Evolutionary conservation across 1,140 invertebrate genomes (phyloP).

Genomic region (Papilio glaucus): DNA sequence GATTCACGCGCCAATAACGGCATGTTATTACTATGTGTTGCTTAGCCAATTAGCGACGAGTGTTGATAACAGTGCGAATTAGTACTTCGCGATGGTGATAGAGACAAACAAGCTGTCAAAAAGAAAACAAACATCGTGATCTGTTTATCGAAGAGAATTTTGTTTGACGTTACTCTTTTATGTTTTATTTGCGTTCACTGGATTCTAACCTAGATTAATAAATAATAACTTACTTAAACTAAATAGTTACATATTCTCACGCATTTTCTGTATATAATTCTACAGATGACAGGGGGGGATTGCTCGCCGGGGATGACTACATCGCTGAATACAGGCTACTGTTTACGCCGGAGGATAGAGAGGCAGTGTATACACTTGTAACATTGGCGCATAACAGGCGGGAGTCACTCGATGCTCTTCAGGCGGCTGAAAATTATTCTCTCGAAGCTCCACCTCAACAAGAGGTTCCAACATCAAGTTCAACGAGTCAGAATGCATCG

Average conservation of each 20-base stretch:
- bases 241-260: neutral
- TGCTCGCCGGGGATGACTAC: neutral
- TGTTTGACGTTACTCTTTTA: too few relatives aligned
- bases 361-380: neutral
- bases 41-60: too few relatives aligned
- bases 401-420: neutral
- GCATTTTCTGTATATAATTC: constrained; percentile 1
- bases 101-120: too few relatives aligned
- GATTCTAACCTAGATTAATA: too few relatives aligned
- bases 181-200: too few relatives aligned
- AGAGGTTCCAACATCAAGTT: neutral
- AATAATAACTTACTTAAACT: too few relatives aligned
- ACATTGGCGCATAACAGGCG: neutral
- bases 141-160: too few relatives aligned
- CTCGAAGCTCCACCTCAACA: neutral
- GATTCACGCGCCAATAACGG: too few relatives aligned
- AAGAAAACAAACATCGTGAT: neutral
- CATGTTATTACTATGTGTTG: too few relatives aligned
- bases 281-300: neutral
- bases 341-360: neutral
- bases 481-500: neutral
- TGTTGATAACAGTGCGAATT: too few relatives aligned
- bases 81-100: too few relatives aligned
- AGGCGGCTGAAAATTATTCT: neutral
- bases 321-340: neutral